These are phyloP conservation scores for Leptinotarsa tumamoca DNA, from an alignment of 2,888 invertebrate species.

Conservation along the genomic window DNA sequence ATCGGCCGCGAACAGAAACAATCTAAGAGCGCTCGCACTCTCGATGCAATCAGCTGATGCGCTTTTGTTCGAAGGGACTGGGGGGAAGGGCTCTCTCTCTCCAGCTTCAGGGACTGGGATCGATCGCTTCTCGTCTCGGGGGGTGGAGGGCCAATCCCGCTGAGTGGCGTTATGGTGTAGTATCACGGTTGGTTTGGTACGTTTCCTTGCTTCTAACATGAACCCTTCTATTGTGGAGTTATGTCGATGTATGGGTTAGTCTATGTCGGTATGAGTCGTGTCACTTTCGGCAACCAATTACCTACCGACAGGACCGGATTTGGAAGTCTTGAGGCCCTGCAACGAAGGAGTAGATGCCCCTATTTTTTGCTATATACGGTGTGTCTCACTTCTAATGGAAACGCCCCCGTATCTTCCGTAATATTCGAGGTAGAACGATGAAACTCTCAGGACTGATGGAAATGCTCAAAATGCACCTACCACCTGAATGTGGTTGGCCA, in stretches of 20 bases:
- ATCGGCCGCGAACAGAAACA: neutral
- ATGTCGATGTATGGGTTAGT: neutral
- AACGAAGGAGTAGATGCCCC: too few relatives aligned
- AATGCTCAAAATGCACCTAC: too few relatives aligned
- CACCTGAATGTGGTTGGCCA: too few relatives aligned
- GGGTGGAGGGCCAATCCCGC: neutral
- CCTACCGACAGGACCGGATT: too few relatives aligned
- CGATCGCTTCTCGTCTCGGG: slow-evolving; percentile 13
- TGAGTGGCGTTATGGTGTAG: neutral
- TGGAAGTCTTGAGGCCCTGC: too few relatives aligned
- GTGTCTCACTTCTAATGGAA: too few relatives aligned
- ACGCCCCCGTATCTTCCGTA: too few relatives aligned
- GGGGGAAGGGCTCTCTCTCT: slow-evolving; percentile 6
- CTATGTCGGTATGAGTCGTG: neutral
- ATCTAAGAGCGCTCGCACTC: slow-evolving; percentile 13
- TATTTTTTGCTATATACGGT: too few relatives aligned
- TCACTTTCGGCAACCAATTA: neutral
- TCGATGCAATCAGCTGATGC: slow-evolving; percentile 14
- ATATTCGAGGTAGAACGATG: too few relatives aligned
- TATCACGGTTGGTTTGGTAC: slow-evolving; percentile 2
- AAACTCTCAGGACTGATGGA: too few relatives aligned
- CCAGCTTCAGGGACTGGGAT: slow-evolving; percentile 2
- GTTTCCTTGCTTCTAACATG: neutral
- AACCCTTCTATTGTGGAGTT: slow-evolving; percentile 12
- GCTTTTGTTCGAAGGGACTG: neutral